These are phyloP conservation scores for Yponomeuta plumbellus DNA, from an alignment of 2,888 invertebrate genomes.

Conservation along the genomic window DNA sequence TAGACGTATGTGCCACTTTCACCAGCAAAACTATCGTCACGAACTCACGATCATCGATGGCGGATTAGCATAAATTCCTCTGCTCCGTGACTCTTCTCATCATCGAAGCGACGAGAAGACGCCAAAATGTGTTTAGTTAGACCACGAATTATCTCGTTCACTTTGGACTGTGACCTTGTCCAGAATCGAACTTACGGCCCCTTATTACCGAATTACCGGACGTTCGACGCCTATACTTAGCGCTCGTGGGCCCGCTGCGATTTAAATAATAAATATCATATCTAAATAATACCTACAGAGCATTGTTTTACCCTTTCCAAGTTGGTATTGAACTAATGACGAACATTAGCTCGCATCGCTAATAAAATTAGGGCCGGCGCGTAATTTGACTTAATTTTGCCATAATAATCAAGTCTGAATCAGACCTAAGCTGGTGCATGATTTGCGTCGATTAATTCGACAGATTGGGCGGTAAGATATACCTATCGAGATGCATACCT, in stretches of 20 bases:
- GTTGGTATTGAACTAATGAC: constrained; percentile 66
- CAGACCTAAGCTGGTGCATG: constrained; percentile 43
- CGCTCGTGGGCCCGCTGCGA: constrained; percentile 43
- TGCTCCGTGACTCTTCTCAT: background rate
- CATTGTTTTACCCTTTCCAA: constrained; percentile 59
- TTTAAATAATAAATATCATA: constrained; percentile 76
- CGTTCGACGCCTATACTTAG: constrained; percentile 66
- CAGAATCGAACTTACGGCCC: constrained; percentile 55
- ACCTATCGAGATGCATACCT: background rate
- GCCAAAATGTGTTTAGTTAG: constrained; percentile 34
- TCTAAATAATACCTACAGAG: constrained; percentile 64
- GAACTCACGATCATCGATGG: background rate
- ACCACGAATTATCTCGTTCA: constrained; percentile 51
- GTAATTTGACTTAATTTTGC: constrained; percentile 68
- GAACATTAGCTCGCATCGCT: constrained; percentile 64
- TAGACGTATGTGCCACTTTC: background rate
- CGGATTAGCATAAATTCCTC: background rate
- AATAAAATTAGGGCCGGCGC: constrained; percentile 67
- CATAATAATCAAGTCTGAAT: constrained; percentile 62
- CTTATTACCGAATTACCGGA: constrained; percentile 73
- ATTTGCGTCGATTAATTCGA: constrained; percentile 34
- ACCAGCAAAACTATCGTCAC: background rate
- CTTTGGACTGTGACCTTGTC: constrained; percentile 57
- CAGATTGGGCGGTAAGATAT: constrained; percentile 21
- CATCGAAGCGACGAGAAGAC: background rate